Percentiles rank a stretch among this genome's conserved stretches.
Evolutionary conservation across 2,113 vertebrate species (phyloP).

Genomic region (Cacatua alba): DNA sequence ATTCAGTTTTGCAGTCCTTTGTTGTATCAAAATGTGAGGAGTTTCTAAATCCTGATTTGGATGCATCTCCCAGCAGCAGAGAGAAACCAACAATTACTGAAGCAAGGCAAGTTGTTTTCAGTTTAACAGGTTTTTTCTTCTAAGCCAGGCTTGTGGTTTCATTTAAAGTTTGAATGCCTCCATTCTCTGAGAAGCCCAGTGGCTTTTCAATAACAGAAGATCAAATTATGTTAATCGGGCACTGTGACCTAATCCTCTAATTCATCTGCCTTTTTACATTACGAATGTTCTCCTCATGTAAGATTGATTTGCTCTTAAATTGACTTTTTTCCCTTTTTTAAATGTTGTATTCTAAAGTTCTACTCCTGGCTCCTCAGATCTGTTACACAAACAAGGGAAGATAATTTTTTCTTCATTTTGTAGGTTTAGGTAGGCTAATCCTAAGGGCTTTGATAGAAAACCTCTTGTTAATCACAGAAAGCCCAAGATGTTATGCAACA

Average conservation of each 20-base stretch:
- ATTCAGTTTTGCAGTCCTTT: neutral
- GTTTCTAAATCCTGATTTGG: conserved; percentile 35
- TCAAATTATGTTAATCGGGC: conserved; percentile 75
- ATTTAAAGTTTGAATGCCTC: conserved; percentile 66
- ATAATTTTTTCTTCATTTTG: neutral
- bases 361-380: neutral
- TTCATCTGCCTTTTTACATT: conserved; percentile 75
- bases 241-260: conserved; percentile 71
- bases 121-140: conserved; percentile 54
- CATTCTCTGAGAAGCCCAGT: conserved; percentile 53
- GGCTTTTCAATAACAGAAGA: conserved; percentile 77
- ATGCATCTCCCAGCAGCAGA: conserved; percentile 20
- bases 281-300: conserved; percentile 52
- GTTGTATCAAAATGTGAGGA: neutral
- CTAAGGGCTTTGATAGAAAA: neutral
- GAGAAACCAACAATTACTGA: conserved; percentile 41
- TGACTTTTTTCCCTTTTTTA: neutral
- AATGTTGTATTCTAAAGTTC: neutral
- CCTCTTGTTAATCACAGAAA: neutral
- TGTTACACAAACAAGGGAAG: neutral
- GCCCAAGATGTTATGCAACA: neutral
- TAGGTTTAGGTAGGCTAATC: neutral
- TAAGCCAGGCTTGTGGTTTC: conserved; percentile 69
- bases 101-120: conserved; percentile 56
- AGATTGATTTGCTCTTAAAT: conserved; percentile 64